Percentiles rank a stretch among this genome's conserved stretches.
These are phyloP conservation scores for Drosophila setosimentum DNA, from an alignment of 2,888 invertebrate genomes.

Conservation along the genomic window DNA sequence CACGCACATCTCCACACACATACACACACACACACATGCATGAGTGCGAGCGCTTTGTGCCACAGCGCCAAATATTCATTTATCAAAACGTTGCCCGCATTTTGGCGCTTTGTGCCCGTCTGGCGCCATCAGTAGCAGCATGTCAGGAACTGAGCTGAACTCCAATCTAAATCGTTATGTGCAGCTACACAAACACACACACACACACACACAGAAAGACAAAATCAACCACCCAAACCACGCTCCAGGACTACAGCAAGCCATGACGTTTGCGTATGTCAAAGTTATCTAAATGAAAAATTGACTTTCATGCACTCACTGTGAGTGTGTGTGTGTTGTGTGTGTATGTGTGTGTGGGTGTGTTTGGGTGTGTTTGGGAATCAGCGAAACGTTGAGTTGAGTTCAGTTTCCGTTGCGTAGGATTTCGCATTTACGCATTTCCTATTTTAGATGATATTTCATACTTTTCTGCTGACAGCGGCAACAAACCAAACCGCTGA, in stretches of 20 bases:
- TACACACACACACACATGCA: conserved; percentile 4
- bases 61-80: conserved; percentile 68
- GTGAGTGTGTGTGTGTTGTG: conserved; percentile 12
- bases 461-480: conserved; percentile 77
- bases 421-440: conserved; percentile 79
- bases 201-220: conserved; percentile 8
- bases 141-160: conserved; percentile 71
- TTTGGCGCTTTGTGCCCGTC: conserved; percentile 65
- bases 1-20: neutral
- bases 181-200: conserved; percentile 34
- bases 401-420: conserved; percentile 76
- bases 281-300: conserved; percentile 81
- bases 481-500: conserved; percentile 57
- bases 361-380: conserved; percentile 42
- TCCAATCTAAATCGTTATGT: conserved; percentile 75
- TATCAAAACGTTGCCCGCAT: conserved; percentile 77
- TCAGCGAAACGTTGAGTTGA: conserved; percentile 64
- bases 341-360: conserved; percentile 8
- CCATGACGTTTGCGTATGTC: conserved; percentile 79
- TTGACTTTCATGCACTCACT: conserved; percentile 73
- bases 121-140: conserved; percentile 74
- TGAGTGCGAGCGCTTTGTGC: conserved; percentile 35
- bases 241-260: conserved; percentile 39
- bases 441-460: conserved; percentile 81
- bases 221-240: neutral